A percentile compares a stretch with the other conserved stretches of the same genome.
Evolutionary conservation across 1,140 invertebrate species (phyloP).

Genomic region (Theocolax elegans): DNA sequence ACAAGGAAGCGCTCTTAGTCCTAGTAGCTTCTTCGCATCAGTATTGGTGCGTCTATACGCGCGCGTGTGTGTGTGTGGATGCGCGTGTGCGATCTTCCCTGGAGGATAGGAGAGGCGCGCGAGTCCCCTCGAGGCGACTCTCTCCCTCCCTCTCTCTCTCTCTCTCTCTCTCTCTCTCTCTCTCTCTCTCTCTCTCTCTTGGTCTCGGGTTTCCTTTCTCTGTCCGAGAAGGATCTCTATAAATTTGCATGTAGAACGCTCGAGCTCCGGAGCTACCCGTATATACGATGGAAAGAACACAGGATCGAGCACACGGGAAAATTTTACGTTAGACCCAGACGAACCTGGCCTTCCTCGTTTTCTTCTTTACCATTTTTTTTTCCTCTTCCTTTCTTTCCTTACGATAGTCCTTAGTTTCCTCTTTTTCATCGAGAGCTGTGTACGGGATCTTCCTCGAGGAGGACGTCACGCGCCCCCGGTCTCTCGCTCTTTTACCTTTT

Average conservation of each 20-base stretch:
- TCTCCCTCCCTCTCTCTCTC: slow-evolving; percentile 39
- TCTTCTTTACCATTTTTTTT: not conserved
- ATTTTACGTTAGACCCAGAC: slow-evolving; percentile 20
- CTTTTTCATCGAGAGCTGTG: not conserved
- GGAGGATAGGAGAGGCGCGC: slow-evolving; percentile 50
- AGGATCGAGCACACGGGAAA: slow-evolving; percentile 25
- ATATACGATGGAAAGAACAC: slow-evolving; percentile 47
- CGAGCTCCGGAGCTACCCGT: slow-evolving; percentile 51
- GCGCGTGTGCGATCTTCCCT: slow-evolving; percentile 48
- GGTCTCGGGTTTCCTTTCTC: slow-evolving; percentile 10
- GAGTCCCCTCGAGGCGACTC: slow-evolving; percentile 53
- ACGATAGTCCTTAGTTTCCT: no score
- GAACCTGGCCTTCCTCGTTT: not conserved
- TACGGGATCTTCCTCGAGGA: not conserved
- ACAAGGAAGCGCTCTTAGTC: slow-evolving; percentile 69
- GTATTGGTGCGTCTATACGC: not conserved
- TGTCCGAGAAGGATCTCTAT: slow-evolving; percentile 68
- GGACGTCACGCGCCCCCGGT: no score
- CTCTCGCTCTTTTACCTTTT: not conserved
- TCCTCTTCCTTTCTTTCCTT: not conserved
- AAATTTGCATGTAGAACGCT: slow-evolving; percentile 69
- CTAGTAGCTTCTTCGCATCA: slow-evolving; percentile 56
- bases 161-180: slow-evolving; percentile 44
- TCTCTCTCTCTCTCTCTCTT: slow-evolving; percentile 26
- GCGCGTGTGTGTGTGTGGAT: slow-evolving; percentile 31